These are phyloP conservation scores for Tretioscincus oriximinensis DNA, from an alignment of 2,113 vertebrate genomes.

Conservation along the genomic window DNA sequence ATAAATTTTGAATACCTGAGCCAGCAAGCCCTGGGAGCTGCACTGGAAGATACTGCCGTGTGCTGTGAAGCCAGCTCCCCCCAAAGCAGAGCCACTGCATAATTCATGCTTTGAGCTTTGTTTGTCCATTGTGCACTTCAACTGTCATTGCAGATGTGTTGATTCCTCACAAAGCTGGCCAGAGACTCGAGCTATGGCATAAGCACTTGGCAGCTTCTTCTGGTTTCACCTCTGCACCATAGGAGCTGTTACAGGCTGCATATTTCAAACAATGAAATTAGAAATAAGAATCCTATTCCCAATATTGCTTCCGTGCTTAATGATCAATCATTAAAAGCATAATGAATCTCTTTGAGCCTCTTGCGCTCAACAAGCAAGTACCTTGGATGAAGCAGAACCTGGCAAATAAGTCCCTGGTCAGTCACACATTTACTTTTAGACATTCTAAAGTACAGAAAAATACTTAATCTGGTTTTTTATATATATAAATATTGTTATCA, in stretches of 20 bases:
- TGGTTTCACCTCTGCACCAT: neutral
- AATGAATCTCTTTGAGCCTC: neutral
- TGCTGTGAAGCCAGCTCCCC: conserved; percentile 45
- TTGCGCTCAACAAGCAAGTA: too few relatives aligned
- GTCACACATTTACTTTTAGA: too few relatives aligned
- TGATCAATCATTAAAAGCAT: neutral
- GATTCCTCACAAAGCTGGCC: neutral
- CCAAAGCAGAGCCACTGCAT: conserved; percentile 43
- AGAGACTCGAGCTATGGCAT: neutral
- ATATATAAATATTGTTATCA: too few relatives aligned
- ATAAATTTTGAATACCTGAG: conserved; percentile 56
- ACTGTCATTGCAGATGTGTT: conserved; percentile 18
- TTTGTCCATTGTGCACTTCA: conserved; percentile 37
- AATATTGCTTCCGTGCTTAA: neutral
- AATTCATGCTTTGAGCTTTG: conserved; percentile 30
- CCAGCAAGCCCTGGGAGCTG: conserved; percentile 30
- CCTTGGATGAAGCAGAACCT: too few relatives aligned
- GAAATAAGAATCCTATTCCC: neutral
- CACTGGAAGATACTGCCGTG: conserved; percentile 35
- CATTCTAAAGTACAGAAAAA: too few relatives aligned
- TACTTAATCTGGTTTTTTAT: too few relatives aligned
- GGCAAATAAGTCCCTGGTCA: too few relatives aligned
- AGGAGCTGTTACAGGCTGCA: neutral
- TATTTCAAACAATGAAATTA: neutral
- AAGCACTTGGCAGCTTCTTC: neutral